phyloP scores from a whole-genome alignment of 1,140 invertebrate species.

The Penaeus vannamei region DNA sequence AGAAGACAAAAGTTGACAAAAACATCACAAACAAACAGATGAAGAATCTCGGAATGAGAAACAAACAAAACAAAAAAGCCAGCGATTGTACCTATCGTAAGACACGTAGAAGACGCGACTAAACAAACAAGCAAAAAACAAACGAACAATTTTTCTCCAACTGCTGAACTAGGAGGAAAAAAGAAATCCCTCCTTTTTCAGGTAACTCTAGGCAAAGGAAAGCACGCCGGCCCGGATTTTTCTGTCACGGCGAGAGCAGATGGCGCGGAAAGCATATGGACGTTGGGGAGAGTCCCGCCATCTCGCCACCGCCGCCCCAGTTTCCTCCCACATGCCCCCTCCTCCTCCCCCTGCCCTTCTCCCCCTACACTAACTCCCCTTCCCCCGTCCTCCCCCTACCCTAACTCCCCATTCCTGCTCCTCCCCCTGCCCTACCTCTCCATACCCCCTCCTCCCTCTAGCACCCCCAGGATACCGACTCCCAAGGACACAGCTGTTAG shows the following conservation, averaged over 20 bases:
- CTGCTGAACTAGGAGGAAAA: no score
- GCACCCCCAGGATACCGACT: not conserved
- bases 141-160: no score
- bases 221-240: no score
- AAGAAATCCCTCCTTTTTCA: no score
- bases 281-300: no score
- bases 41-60: not conserved
- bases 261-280: no score
- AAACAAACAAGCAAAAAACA: no score
- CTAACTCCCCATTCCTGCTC: not conserved
- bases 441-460: not conserved
- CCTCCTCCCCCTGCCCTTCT: not conserved
- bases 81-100: no score
- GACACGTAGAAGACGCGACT: no score
- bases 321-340: not conserved
- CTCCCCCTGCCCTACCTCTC: not conserved
- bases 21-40: not conserved
- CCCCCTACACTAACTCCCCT: not conserved
- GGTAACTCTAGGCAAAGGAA: no score
- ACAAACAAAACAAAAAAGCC: not conserved
- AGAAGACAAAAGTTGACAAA: not conserved
- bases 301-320: not conserved
- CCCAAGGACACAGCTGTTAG: no score
- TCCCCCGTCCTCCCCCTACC: not conserved
- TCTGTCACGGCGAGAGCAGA: no score